Conservation (phyloP, 2,888 invertebrate genomes). For the Agrochola litura region DNA sequence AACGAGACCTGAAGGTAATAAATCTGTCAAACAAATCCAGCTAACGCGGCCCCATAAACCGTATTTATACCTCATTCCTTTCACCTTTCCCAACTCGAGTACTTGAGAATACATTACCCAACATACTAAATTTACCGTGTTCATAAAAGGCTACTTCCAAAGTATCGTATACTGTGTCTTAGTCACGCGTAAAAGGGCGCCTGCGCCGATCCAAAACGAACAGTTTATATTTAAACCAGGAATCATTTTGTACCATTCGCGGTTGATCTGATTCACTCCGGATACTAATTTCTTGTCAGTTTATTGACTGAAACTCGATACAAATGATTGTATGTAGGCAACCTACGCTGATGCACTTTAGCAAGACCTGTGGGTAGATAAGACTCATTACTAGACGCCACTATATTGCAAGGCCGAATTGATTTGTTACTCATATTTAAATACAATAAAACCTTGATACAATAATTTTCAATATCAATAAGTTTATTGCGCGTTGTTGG, state of each 20-base stretch:
- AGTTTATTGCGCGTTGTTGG: constrained; percentile 12
- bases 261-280: constrained; percentile 57
- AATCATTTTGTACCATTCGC: constrained; percentile 56
- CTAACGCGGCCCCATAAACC: constrained; percentile 33
- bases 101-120: constrained; percentile 62
- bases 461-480: constrained; percentile 40
- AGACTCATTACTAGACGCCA: constrained; percentile 42
- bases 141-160: constrained; percentile 55
- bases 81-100: constrained; percentile 46
- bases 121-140: constrained; percentile 61
- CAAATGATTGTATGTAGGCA: constrained; percentile 38
- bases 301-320: constrained; percentile 52
- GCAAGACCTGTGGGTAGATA: constrained; percentile 47
- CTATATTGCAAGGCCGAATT: constrained; percentile 51
- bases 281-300: constrained; percentile 42
- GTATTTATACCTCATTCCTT: constrained; percentile 43
- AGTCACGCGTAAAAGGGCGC: constrained; percentile 66
- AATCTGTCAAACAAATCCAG: constrained; percentile 46
- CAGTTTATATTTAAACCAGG: constrained; percentile 64
- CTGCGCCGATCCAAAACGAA: constrained; percentile 60
- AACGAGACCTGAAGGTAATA: constrained; percentile 25
- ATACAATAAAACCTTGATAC: constrained; percentile 49
- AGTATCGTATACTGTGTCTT: constrained; percentile 53
- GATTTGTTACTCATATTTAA: constrained; percentile 49
- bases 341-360: constrained; percentile 51